Percentiles rank a stretch among this genome's conserved stretches.
Conservation (phyloP, 1,140 invertebrate species). For the Mesaphorura yosii region DNA sequence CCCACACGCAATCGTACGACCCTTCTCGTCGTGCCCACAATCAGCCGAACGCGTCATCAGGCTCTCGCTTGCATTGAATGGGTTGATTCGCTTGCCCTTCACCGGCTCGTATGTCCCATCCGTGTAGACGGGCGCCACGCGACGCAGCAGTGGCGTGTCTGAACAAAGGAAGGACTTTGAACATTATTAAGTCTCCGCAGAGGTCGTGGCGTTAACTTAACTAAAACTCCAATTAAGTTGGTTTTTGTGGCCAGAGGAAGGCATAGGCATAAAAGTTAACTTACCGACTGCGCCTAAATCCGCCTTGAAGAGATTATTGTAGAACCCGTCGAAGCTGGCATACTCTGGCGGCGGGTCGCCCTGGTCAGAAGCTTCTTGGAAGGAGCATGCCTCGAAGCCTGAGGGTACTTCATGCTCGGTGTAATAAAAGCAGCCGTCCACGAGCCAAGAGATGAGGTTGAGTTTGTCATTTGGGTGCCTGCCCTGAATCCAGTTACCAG, state of each 20-base stretch:
- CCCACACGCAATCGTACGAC: slow-evolving; percentile 14
- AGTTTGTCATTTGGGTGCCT: slow-evolving; percentile 6
- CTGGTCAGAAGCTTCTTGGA: no score
- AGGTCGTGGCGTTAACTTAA: no score
- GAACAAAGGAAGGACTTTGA: neutral
- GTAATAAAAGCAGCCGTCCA: slow-evolving; percentile 13
- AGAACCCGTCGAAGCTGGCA: slow-evolving; percentile 25
- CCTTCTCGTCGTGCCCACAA: neutral
- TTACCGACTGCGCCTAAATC: slow-evolving; percentile 26
- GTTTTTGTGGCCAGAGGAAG: no score
- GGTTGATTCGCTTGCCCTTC: slow-evolving; percentile 42
- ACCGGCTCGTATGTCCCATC: slow-evolving; percentile 49
- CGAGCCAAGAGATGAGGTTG: slow-evolving; percentile 23
- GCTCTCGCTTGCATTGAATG: slow-evolving; percentile 43
- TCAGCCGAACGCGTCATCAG: slow-evolving; percentile 35
- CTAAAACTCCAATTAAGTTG: no score
- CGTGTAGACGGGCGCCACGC: slow-evolving; percentile 47
- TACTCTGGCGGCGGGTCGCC: slow-evolving; percentile 3
- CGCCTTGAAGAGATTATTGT: slow-evolving; percentile 21
- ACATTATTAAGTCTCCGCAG: no score
- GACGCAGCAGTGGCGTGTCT: slow-evolving; percentile 46
- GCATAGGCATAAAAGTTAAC: no score
- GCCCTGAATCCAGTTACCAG: slow-evolving; percentile 4
- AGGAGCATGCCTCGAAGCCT: no score
- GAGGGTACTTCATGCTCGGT: no score